Percentiles rank a stretch among this genome's conserved stretches.
Evolutionary conservation across 2,113 vertebrate genomes (phyloP).

Genomic region (Xenopus laevis): DNA sequence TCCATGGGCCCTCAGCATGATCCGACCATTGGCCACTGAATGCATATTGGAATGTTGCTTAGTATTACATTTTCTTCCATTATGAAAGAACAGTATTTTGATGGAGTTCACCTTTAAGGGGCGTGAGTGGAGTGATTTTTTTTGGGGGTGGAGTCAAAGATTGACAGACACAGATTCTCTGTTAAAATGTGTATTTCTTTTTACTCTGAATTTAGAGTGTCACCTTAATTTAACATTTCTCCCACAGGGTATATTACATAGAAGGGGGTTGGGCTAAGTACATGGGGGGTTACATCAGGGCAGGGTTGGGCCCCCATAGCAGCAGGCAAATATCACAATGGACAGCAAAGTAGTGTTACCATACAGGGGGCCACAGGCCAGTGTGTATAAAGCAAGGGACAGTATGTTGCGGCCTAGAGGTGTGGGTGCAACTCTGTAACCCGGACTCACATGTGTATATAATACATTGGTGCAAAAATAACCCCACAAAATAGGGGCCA

Average conservation of each 20-base stretch:
- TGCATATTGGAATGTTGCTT: too few relatives aligned
- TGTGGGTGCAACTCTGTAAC: not conserved
- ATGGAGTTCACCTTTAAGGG: too few relatives aligned
- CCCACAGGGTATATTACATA: not conserved
- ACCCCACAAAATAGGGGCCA: too few relatives aligned
- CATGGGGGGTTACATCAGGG: not conserved
- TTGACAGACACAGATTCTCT: not conserved
- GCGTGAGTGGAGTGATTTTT: too few relatives aligned
- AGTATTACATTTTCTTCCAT: too few relatives aligned
- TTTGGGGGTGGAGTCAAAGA: not conserved
- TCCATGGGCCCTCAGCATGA: too few relatives aligned
- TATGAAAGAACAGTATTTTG: too few relatives aligned
- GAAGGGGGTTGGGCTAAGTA: not conserved
- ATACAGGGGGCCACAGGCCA: not conserved
- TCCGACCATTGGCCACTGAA: too few relatives aligned
- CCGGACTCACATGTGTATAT: not conserved
- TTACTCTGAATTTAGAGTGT: not conserved
- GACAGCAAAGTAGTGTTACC: not conserved
- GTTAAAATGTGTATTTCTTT: not conserved
- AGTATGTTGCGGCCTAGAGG: not conserved
- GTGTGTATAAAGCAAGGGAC: not conserved
- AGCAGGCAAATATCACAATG: not conserved
- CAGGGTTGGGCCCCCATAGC: not conserved
- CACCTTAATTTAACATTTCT: not conserved
- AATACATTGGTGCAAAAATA: not conserved